Base-by-base conservation (phyloP, 2,797 vertebrate species). In the Gallinago solitaria region DNA sequence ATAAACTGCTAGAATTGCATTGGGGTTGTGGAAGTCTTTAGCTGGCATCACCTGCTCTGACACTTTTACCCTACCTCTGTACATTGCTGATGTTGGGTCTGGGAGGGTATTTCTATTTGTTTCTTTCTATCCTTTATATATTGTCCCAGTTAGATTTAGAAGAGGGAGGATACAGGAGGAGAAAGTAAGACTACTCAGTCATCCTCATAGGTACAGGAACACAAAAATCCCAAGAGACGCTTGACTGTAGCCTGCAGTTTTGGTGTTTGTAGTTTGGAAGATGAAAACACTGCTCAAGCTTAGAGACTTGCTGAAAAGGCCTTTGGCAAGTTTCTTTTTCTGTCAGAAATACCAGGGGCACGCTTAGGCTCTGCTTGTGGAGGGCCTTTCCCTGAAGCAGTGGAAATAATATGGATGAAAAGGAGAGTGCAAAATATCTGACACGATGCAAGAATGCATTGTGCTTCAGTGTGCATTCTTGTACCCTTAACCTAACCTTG, bases 401-500 rank as follows among this genome's bases (percentile, higher is more conserved):
- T 80, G 57, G 33, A 82, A 61, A 73, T 81, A 54, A 76, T 45
- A 43, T 3, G 1, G 47, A 45, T 39, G 20, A 43, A 48, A 82
- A 67, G 16, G 23, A 45, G 70, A 64, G 20, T 47, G 28, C 21
- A 65, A 54, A 71, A 78, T 54, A 57, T 18, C 50, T 85, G 47
- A 25, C 9, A 0, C 1, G 21, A 50, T 47, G 19, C 6, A 47
- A 69, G 61, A 74, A 65, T 14, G 17, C 23, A 7, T 48, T 76
- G 27, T 1, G 2, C 35, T 68, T 84, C 48, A 56, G 0, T 1
- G 1, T 41, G 30, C 4, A 0, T 83, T 76, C 86, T 61, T 4
- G 6, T 73, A 78, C 71, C 63, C 64, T 92, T 86, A 64, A 45
- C 27, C 24, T 57, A 54, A 79, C 63, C 74, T 85, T 78, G 64